phyloP scores from a whole-genome alignment of 2,113 vertebrate species.

The Aegithalos caudatus region DNA sequence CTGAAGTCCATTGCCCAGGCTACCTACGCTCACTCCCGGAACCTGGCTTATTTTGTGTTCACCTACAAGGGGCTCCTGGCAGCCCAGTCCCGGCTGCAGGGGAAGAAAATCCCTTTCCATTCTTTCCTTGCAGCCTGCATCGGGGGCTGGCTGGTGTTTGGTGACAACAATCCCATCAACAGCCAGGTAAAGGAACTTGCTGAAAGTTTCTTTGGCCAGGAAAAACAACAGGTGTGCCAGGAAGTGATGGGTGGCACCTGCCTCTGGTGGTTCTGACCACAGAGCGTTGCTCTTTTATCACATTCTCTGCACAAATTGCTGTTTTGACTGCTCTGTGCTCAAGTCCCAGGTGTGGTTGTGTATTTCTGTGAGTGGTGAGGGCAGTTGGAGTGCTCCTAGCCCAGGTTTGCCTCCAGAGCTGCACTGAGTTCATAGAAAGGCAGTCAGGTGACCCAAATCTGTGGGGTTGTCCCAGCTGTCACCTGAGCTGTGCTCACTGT shows the following conservation, averaged over 20 bases:
- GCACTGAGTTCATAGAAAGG: background rate
- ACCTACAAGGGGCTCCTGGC: constrained; percentile 88
- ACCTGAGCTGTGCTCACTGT: background rate
- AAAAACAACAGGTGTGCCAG: background rate
- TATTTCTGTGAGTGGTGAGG: rapidly evolving
- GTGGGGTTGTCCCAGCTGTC: background rate
- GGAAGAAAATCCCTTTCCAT: constrained; percentile 82
- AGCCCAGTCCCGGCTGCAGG: constrained; percentile 81
- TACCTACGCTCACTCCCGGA: constrained; percentile 89
- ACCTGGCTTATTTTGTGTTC: constrained; percentile 91
- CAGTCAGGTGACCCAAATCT: background rate
- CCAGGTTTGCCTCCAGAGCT: background rate
- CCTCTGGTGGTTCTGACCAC: background rate
- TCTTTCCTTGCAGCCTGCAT: constrained; percentile 90
- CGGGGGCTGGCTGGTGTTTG: constrained; percentile 89
- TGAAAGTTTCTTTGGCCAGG: background rate
- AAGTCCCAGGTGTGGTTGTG: background rate
- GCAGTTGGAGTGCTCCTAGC: background rate
- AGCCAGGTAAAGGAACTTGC: constrained; percentile 82
- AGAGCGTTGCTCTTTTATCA: rapidly evolving
- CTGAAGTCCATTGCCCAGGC: constrained; percentile 84
- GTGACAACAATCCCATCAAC: constrained; percentile 91
- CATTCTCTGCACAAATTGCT: background rate
- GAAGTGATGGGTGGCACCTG: background rate
- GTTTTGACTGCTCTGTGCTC: background rate